These are phyloP conservation scores for Tromatobia lineatoria DNA, from an alignment of 2,888 invertebrate genomes.

Conservation along the genomic window DNA sequence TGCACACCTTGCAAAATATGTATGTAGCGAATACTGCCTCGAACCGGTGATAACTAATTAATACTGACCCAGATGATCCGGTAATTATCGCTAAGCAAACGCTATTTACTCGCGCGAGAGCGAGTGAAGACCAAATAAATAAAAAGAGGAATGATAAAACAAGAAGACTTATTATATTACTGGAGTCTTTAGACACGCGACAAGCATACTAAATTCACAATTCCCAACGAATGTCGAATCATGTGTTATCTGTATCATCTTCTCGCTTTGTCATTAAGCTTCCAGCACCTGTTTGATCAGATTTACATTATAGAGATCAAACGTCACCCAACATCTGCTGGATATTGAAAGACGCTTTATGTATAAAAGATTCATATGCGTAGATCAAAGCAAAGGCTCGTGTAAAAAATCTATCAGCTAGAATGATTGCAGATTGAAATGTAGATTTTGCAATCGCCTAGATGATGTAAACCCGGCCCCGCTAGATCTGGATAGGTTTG, in stretches of 20 bases:
- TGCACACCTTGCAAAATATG: constrained; percentile 7
- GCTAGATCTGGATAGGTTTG: no score
- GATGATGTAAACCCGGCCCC: no score
- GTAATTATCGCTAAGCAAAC: constrained; percentile 34
- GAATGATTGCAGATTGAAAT: no score
- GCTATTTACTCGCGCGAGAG: constrained; percentile 43
- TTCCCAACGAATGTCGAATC: neutral
- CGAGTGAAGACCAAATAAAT: constrained; percentile 9
- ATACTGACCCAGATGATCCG: constrained; percentile 64
- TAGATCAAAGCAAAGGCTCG: no score
- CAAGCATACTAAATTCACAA: constrained; percentile 5
- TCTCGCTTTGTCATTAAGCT: neutral
- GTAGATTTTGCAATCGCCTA: no score
- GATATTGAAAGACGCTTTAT: neutral
- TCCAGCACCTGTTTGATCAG: neutral
- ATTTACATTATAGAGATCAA: neutral
- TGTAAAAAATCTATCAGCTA: no score
- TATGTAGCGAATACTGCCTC: constrained; percentile 63
- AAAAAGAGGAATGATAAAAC: constrained; percentile 12
- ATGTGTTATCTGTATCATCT: neutral
- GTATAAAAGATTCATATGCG: no score
- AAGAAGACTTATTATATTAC: no score
- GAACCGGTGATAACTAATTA: constrained; percentile 76
- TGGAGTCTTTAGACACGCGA: constrained; percentile 9
- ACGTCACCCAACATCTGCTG: neutral